phyloP scores from a whole-genome alignment of 2,797 vertebrate species.

The Oreochromis grahami region DNA sequence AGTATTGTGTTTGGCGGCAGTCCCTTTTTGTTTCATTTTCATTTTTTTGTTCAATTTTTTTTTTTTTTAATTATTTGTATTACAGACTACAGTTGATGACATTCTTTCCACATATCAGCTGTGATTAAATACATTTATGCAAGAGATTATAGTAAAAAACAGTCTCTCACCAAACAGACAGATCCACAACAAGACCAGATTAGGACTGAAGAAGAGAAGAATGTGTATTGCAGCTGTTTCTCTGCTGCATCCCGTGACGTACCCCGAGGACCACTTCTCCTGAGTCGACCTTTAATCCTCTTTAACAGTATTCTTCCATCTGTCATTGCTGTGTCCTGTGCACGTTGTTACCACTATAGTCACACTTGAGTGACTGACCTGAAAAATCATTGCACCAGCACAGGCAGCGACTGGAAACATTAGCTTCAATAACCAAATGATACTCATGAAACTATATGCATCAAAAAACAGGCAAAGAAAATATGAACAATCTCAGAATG shows the following conservation, averaged over 20 bases:
- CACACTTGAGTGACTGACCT: background rate
- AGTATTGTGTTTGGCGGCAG: background rate
- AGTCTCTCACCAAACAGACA: background rate
- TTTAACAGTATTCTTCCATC: constrained; percentile 41
- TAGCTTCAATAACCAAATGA: background rate
- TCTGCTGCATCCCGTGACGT: background rate
- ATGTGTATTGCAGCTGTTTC: background rate
- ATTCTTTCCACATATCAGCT: background rate
- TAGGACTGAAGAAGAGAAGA: background rate
- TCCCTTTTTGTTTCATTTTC: background rate
- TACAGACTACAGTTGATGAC: background rate
- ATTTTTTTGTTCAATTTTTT: background rate
- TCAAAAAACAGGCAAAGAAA: background rate
- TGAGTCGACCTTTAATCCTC: constrained; percentile 38
- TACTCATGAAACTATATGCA: background rate
- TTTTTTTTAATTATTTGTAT: background rate
- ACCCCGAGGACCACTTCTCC: constrained; percentile 25
- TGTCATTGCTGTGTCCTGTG: constrained; percentile 15
- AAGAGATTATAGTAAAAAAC: background rate
- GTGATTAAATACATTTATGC: background rate
- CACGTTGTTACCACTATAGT: constrained; percentile 21
- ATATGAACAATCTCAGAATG: background rate
- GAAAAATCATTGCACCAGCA: background rate
- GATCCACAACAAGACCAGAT: background rate
- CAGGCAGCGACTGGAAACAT: background rate